A percentile compares a stretch with the other conserved stretches of the same genome.
These are phyloP conservation scores for Brienomyrus longianalis DNA, from an alignment of 2,113 vertebrate genomes.

Conservation along the genomic window DNA sequence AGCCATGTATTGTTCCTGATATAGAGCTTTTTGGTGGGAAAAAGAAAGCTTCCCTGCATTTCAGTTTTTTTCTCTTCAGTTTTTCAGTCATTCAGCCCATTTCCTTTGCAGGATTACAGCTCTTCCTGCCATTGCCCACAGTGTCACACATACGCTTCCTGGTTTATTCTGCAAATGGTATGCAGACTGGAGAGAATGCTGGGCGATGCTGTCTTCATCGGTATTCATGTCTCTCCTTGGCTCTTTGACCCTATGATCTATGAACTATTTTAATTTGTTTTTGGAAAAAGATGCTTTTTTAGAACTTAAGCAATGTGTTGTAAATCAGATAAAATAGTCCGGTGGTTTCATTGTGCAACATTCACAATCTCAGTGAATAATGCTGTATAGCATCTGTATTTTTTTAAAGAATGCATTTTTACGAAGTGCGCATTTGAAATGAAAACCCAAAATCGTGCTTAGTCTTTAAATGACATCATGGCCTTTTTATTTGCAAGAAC, in stretches of 20 bases:
- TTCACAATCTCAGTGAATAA: background rate
- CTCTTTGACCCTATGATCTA: background rate
- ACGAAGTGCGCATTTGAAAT: background rate
- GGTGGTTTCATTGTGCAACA: background rate
- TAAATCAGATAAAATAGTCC: background rate
- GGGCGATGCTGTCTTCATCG: background rate
- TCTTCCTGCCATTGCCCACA: conserved; percentile 2
- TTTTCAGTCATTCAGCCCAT: background rate
- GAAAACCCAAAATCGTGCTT: background rate
- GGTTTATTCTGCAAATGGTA: background rate
- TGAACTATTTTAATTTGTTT: background rate
- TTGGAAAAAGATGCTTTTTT: background rate
- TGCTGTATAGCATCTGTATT: background rate
- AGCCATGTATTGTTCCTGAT: background rate
- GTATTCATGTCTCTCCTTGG: background rate
- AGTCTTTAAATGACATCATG: conserved; percentile 11
- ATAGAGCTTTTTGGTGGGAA: background rate
- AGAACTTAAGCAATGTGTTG: background rate
- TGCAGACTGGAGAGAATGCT: background rate
- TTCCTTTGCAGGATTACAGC: conserved; percentile 3
- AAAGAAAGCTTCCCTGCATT: background rate
- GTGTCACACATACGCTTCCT: conserved; percentile 11
- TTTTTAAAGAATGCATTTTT: background rate
- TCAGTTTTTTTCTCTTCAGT: background rate
- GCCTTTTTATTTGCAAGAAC: conserved; percentile 9